phyloP scores from a whole-genome alignment of 2,888 invertebrate genomes.

The Emesis furor region DNA sequence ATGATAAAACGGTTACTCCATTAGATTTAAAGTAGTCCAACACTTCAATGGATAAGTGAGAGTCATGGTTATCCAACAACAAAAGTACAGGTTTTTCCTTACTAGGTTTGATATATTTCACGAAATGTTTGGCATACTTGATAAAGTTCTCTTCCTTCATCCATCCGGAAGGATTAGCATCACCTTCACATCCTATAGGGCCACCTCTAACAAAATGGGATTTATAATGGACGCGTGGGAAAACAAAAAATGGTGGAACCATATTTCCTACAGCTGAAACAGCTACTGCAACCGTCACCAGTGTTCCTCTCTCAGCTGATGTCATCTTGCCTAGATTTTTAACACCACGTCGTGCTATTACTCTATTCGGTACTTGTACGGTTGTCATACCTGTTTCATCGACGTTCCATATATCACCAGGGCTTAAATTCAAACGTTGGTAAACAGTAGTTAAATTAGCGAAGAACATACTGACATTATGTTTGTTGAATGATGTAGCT shows the following conservation, averaged over 20 bases:
- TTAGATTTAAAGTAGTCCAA: conserved; percentile 48
- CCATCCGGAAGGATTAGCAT: conserved; percentile 51
- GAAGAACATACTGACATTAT: conserved; percentile 44
- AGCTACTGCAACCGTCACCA: conserved; percentile 44
- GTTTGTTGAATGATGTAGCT: conserved; percentile 51
- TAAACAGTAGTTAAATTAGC: conserved; percentile 40
- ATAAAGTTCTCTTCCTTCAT: conserved; percentile 56
- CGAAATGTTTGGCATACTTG: conserved; percentile 49
- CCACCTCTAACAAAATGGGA: neutral
- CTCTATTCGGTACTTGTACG: conserved; percentile 37
- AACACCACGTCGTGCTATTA: conserved; percentile 19
- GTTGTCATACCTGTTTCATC: conserved; percentile 59
- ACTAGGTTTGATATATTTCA: conserved; percentile 4
- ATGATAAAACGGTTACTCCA: too few relatives aligned
- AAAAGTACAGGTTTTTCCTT: neutral
- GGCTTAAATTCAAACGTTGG: conserved; percentile 32
- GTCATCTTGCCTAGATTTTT: conserved; percentile 42
- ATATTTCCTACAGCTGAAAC: conserved; percentile 48
- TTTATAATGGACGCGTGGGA: conserved; percentile 3
- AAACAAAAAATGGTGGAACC: conserved; percentile 39
- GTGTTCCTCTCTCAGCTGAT: conserved; percentile 40
- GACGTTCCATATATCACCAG: conserved; percentile 56
- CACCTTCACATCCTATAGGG: neutral
- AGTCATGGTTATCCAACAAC: conserved; percentile 49
- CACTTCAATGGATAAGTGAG: conserved; percentile 54